phyloP scores from a whole-genome alignment of 2,113 vertebrate genomes.

The Aldabrachelys gigantea region DNA sequence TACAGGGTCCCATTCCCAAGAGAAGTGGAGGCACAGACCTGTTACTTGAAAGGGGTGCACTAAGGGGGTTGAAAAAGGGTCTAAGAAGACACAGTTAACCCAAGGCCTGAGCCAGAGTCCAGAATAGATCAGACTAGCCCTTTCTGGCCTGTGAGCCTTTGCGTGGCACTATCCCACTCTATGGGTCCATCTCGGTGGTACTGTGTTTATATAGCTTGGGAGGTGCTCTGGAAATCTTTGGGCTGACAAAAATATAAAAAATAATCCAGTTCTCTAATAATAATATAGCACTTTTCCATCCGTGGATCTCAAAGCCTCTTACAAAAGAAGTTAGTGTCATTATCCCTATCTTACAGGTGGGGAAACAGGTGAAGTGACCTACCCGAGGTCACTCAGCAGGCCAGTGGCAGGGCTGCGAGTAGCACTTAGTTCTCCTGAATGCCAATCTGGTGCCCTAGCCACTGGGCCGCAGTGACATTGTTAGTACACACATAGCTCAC shows the following conservation, averaged over 20 bases:
- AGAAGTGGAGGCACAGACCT: no score
- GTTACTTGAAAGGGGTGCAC: no score
- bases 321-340: background rate
- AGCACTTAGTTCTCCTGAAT: background rate
- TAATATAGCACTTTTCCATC: background rate
- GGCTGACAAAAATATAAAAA: background rate
- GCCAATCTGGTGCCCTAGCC: background rate
- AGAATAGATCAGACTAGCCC: background rate
- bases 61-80: no score
- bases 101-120: background rate
- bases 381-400: background rate
- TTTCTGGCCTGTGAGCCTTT: background rate
- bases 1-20: no score
- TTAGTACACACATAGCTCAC: slow-evolving; percentile 70
- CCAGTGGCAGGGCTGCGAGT: background rate
- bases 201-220: background rate
- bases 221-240: background rate
- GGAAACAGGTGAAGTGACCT: background rate
- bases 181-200: background rate
- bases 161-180: background rate
- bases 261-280: background rate
- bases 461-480: background rate
- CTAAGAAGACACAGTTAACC: no score
- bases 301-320: background rate
- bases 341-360: background rate